A percentile compares a stretch with the other conserved stretches of the same genome.
phyloP scores from a whole-genome alignment of 2,888 invertebrate species.

The Gymnosoma rotundatum region DNA sequence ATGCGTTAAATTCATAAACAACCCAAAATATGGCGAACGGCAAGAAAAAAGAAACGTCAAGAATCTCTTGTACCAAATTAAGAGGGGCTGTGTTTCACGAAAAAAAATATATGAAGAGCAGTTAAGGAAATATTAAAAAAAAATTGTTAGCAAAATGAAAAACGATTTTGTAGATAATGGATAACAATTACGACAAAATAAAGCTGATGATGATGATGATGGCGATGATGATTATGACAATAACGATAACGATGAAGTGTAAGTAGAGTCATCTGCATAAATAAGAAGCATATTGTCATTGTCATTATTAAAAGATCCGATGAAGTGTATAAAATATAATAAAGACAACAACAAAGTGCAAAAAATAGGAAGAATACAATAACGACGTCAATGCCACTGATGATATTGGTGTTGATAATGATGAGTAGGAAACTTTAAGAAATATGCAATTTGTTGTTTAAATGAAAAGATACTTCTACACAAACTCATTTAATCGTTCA shows the following conservation, averaged over 20 bases:
- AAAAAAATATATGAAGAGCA: constrained; percentile 16
- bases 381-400: neutral
- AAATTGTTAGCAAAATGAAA: neutral
- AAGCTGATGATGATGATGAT: neutral
- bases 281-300: constrained; percentile 54
- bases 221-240: neutral
- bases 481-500: too few species aligned
- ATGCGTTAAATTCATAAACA: constrained; percentile 27
- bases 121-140: constrained; percentile 31
- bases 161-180: neutral
- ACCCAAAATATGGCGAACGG: neutral
- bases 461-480: neutral
- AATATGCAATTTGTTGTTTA: neutral
- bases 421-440: neutral
- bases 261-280: constrained; percentile 37
- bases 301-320: constrained; percentile 56
- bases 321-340: constrained; percentile 59
- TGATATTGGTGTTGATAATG: neutral
- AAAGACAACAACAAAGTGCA: constrained; percentile 25
- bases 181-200: neutral
- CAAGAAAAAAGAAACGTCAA: neutral
- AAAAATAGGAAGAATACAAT: neutral
- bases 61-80: constrained; percentile 8
- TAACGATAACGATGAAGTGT: constrained; percentile 4
- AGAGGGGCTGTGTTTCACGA: neutral